A percentile compares a stretch with the other conserved stretches of the same genome.
Conservation (phyloP, 2,797 vertebrate species). For the Spheniscus humboldti region DNA sequence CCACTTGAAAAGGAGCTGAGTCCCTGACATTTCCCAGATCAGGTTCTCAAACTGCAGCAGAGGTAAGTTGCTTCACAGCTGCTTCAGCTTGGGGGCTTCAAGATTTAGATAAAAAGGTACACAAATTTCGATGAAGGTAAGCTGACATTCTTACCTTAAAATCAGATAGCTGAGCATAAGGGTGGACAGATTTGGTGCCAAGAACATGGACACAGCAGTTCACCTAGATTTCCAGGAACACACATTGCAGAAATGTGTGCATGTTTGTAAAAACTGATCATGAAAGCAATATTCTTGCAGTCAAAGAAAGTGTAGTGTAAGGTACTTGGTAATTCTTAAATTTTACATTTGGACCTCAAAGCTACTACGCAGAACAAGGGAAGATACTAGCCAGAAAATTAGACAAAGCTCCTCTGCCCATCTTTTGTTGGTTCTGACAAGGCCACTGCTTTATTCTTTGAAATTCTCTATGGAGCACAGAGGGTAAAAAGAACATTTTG, state of each 20-base stretch:
- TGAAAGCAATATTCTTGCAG: neutral
- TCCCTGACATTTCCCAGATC: neutral
- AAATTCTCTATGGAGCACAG: neutral
- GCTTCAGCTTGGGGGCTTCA: neutral
- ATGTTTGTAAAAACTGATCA: neutral
- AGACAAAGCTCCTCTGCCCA: neutral
- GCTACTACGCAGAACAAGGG: neutral
- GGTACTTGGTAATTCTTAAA: neutral
- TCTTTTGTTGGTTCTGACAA: neutral
- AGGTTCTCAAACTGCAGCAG: neutral
- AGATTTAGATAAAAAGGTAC: neutral
- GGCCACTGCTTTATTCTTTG: neutral
- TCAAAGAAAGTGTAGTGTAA: neutral
- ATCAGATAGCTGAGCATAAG: neutral
- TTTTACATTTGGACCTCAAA: neutral
- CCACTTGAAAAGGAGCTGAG: neutral
- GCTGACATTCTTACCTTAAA: neutral
- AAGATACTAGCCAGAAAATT: neutral
- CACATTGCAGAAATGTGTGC: neutral
- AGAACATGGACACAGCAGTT: neutral
- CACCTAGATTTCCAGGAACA: neutral
- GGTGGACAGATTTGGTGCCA: neutral
- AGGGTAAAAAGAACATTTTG: neutral
- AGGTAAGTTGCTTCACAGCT: neutral
- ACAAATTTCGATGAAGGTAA: neutral